Conservation (phyloP, 2,797 vertebrate species). For the Pipistrellus nathusii region DNA sequence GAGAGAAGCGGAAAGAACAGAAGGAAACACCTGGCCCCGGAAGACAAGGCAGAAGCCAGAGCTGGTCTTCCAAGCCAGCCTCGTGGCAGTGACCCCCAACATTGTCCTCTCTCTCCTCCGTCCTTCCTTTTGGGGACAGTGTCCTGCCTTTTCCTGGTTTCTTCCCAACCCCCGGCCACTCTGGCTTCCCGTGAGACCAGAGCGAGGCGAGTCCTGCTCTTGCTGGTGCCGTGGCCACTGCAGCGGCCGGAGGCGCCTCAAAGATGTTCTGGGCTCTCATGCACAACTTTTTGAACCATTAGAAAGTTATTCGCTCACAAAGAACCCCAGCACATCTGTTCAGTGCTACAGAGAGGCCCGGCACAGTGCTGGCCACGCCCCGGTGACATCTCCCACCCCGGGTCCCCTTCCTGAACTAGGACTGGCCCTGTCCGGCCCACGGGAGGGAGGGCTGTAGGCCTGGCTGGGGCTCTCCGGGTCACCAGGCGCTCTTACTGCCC, state of each 20-base stretch:
- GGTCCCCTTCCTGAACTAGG: background rate
- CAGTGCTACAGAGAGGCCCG: background rate
- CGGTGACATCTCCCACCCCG: background rate
- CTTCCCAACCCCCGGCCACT: background rate
- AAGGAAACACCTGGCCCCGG: background rate
- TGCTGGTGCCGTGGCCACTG: fast-evolving
- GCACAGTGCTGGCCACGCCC: too few species aligned
- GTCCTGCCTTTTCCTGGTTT: background rate
- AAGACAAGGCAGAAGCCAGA: background rate
- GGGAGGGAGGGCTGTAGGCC: too few species aligned
- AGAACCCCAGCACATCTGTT: background rate
- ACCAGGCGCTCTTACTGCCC: too few species aligned
- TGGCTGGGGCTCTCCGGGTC: background rate
- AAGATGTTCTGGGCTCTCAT: background rate
- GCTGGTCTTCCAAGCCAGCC: background rate
- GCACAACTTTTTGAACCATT: background rate
- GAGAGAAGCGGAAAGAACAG: background rate
- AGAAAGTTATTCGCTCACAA: background rate
- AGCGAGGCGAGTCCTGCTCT: fast-evolving
- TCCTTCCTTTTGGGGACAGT: background rate
- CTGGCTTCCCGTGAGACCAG: fast-evolving
- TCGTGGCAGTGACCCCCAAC: fast-evolving
- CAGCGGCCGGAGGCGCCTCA: fast-evolving
- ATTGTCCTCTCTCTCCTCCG: background rate
- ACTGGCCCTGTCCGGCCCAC: too few species aligned